Percentiles rank a stretch among this genome's conserved stretches.
Evolutionary conservation across 2,113 vertebrate genomes (phyloP).

Genomic region (Dascyllus trimaculatus): DNA sequence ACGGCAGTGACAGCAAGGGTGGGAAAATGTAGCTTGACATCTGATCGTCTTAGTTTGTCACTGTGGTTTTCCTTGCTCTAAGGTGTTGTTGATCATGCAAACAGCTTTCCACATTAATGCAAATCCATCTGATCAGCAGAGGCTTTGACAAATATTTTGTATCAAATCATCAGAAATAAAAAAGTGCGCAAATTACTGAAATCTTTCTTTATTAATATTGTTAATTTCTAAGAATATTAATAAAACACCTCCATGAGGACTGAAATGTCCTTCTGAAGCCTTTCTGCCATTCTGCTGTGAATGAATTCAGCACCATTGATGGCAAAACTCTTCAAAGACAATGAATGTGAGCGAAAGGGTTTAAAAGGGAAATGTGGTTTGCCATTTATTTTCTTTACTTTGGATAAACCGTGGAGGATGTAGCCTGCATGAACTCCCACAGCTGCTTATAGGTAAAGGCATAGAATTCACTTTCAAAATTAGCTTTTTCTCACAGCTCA

Average conservation of each 20-base stretch:
- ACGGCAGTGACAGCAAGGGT: background rate
- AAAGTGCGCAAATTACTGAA: background rate
- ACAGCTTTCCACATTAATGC: background rate
- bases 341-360: background rate
- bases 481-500: constrained; percentile 17
- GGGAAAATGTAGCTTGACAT: constrained; percentile 13
- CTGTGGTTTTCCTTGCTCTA: background rate
- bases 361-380: background rate
- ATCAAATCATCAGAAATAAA: too few species aligned
- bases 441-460: background rate
- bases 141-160: too few species aligned
- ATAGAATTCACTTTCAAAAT: constrained; percentile 4
- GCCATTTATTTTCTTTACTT: background rate
- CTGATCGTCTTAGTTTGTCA: background rate
- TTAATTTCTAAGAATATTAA: background rate
- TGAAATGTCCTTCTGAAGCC: background rate
- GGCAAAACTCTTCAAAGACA: background rate
- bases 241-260: background rate
- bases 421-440: background rate
- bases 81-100: background rate
- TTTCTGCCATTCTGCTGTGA: background rate
- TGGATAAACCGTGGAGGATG: background rate
- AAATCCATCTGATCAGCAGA: background rate
- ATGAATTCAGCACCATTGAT: constrained; percentile 8
- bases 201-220: background rate